Conservation (phyloP, 2,797 vertebrate genomes). For the Alectoris magna region DNA sequence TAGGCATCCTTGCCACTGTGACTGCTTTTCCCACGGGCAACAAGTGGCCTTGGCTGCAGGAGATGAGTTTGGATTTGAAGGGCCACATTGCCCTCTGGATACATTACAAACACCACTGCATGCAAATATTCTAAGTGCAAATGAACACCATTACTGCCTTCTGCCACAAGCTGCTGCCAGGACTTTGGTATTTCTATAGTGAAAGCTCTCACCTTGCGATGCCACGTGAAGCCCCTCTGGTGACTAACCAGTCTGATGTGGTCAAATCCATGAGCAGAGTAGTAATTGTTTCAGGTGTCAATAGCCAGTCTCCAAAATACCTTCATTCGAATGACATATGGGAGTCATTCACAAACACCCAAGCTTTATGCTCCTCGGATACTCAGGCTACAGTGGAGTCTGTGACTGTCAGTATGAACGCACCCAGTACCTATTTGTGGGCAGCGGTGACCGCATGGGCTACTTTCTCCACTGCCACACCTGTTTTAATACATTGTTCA, state of each 20-base stretch:
- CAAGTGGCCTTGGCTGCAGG: background rate
- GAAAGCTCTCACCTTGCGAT: background rate
- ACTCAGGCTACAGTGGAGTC: background rate
- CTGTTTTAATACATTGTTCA: background rate
- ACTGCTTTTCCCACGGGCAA: background rate
- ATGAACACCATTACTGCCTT: background rate
- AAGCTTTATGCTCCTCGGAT: background rate
- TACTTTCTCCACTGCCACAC: background rate
- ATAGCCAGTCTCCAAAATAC: background rate
- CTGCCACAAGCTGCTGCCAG: background rate
- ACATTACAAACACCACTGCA: background rate
- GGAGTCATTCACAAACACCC: background rate
- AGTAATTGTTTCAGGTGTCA: background rate
- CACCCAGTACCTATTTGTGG: background rate
- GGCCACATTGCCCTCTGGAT: background rate
- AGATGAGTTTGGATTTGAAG: background rate
- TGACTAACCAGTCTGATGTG: background rate
- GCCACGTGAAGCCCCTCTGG: background rate
- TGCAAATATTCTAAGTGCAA: background rate
- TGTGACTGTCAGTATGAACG: background rate
- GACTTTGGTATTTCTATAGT: background rate
- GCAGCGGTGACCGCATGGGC: background rate
- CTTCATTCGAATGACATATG: background rate
- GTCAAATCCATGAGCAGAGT: background rate
- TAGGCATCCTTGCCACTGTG: accelerated